These are phyloP conservation scores for Chaetura pelagica DNA, from an alignment of 2,113 vertebrate genomes.

Conservation along the genomic window DNA sequence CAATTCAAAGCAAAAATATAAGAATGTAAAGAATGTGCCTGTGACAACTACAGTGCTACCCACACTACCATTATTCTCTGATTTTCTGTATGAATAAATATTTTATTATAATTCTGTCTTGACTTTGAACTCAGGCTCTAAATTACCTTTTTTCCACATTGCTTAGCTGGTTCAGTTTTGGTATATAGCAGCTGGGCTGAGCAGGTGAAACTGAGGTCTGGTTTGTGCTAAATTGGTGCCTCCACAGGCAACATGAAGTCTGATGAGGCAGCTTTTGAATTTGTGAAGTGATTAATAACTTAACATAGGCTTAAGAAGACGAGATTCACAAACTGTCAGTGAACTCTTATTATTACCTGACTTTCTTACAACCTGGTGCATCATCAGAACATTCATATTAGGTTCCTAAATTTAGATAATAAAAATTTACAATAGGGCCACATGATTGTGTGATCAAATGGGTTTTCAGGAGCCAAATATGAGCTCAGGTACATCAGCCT, in stretches of 20 bases:
- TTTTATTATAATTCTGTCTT: neutral
- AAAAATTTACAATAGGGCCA: too few relatives aligned
- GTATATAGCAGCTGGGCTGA: neutral
- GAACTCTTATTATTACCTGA: neutral
- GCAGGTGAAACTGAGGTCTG: neutral
- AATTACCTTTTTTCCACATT: neutral
- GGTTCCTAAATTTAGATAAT: too few relatives aligned
- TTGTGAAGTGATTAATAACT: neutral
- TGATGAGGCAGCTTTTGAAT: neutral
- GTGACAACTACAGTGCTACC: neutral
- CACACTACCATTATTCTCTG: neutral
- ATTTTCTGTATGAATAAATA: neutral
- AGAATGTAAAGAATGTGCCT: neutral
- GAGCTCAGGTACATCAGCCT: neutral
- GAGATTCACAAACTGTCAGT: neutral
- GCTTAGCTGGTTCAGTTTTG: neutral
- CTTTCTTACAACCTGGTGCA: neutral
- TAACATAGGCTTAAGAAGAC: neutral
- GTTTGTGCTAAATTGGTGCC: neutral
- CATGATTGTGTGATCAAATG: neutral
- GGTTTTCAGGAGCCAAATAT: neutral
- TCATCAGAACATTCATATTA: neutral
- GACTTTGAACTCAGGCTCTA: neutral
- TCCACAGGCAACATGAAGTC: neutral
- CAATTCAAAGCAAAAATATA: neutral